A percentile compares a stretch with the other conserved stretches of the same genome.
Conservation (phyloP, 1,140 invertebrate species). For the Hydropsyche tenuis region DNA sequence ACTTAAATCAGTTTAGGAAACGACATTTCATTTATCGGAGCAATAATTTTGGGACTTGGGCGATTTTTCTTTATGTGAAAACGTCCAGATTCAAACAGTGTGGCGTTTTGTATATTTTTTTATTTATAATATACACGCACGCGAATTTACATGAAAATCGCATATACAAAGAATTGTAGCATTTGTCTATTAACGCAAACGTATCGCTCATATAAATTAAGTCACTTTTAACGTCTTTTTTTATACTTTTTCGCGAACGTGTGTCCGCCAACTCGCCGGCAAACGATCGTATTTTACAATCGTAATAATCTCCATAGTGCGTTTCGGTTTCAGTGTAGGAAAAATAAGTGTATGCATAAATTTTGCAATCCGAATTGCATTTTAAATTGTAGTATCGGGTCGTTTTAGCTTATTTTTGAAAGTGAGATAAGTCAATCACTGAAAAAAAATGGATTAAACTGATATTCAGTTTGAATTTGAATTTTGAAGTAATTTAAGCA, state of each 20-base stretch:
- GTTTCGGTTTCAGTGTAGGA: background rate
- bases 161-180: constrained; percentile 3
- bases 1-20: too few relatives aligned
- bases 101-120: too few relatives aligned
- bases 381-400: background rate
- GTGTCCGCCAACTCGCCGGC: background rate
- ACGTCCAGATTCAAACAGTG: too few relatives aligned
- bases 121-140: too few relatives aligned
- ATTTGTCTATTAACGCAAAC: background rate
- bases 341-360: background rate
- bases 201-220: constrained; percentile 4
- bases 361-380: background rate
- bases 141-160: constrained; percentile 1
- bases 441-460: too few relatives aligned
- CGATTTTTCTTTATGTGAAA: too few relatives aligned
- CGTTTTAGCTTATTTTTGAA: too few relatives aligned
- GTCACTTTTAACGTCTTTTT: background rate
- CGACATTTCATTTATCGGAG: too few relatives aligned
- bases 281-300: background rate
- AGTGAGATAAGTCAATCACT: too few relatives aligned
- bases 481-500: too few relatives aligned
- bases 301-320: background rate
- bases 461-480: too few relatives aligned
- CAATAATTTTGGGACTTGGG: too few relatives aligned
- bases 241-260: background rate